Evolutionary conservation across 1,140 invertebrate genomes (phyloP).

Genomic region (Caenorhabditis tropicalis): DNA sequence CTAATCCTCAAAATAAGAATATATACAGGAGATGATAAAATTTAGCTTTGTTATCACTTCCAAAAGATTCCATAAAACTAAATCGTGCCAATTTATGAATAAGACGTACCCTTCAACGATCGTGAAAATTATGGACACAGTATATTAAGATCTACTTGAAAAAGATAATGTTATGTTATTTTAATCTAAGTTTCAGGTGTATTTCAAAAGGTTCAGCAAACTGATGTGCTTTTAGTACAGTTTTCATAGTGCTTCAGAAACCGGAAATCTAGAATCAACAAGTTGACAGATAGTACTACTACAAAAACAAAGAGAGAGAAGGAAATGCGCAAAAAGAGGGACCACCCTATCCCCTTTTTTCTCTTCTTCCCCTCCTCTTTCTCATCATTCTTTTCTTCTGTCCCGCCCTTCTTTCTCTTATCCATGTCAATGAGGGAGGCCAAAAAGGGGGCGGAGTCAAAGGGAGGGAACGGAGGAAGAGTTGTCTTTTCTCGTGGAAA

Average conservation of each 20-base stretch:
- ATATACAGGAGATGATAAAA: too few relatives aligned
- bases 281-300: background rate
- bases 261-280: background rate
- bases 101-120: too few relatives aligned
- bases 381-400: background rate
- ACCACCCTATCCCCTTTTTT: background rate
- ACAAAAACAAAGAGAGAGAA: conserved; percentile 8
- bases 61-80: too few relatives aligned
- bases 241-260: too few relatives aligned
- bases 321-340: background rate
- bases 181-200: too few relatives aligned
- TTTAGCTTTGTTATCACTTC: too few relatives aligned
- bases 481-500: background rate
- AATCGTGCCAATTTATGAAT: too few relatives aligned
- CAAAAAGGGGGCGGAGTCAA: background rate
- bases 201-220: background rate
- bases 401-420: background rate
- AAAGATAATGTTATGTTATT: too few relatives aligned
- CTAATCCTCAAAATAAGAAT: too few relatives aligned
- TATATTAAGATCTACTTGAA: too few relatives aligned
- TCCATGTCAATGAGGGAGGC: background rate
- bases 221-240: too few relatives aligned
- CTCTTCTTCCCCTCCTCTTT: background rate
- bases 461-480: background rate
- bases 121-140: too few relatives aligned